Evolutionary conservation across 1,140 invertebrate species (phyloP), one percentile per base, ranked within the genome.

Genomic region (Hycleus phaleratus): DNA sequence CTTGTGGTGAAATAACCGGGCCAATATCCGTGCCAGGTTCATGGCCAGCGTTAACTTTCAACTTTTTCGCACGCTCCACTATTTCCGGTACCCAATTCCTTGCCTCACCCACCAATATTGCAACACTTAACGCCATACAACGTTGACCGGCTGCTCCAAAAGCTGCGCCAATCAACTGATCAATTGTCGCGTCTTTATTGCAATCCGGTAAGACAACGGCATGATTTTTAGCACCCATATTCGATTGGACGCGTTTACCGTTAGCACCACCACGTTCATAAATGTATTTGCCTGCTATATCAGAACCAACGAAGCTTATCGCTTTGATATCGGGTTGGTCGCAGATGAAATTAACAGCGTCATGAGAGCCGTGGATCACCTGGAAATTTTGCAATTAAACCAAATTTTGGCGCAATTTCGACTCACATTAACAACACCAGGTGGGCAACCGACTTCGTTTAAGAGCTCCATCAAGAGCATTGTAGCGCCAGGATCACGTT

Each of bases 141-240:
- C 97, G 80, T 75, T 99, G 96, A 1, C 90, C 89, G 44, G 90
- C 90, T 1, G 90, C 89, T 0, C 97, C 97, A 77, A 98, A 99
- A 0, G 94, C 96, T 26, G 97, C 96, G 0, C 97, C 97, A 26
- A 90, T 85, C 42, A 99, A 78, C 71, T 94, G 91, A 61, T 97
- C 97, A 1, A 98, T 76, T 0, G 95, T 95, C 67, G 93, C 87
- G 71, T 97, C 95, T 75, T 98, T 98, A 73, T 98, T 97, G 9
- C 96, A 96, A 78, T 99, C 97, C 11, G 94, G 87, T 81, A 99
- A 83, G 39, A 99, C 84, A 5, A 99, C 85, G 53, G 96, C 96
- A 74, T 99, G 97, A 75, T 99, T 99, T 77, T 99, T 99, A 1
- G 97, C 97, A 18, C 96, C 96, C 92, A 98, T 95, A 73, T 99